Conservation (phyloP, 2,888 invertebrate species). For the Tuberolachnus salignus region DNA sequence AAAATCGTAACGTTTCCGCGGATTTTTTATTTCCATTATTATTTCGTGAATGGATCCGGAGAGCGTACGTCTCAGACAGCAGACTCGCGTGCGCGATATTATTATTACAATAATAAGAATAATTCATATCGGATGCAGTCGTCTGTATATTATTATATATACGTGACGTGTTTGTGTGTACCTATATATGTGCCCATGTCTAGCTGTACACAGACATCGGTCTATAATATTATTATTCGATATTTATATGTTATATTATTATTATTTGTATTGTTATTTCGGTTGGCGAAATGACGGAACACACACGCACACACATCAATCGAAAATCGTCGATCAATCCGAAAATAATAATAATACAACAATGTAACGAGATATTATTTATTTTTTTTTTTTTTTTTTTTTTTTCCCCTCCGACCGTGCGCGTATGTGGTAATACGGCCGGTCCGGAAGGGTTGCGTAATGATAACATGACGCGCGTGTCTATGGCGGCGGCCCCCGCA, state of each 20-base stretch:
- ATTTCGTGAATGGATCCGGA: neutral
- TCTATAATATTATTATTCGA: too few species aligned
- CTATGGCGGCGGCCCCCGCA: neutral
- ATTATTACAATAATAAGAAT: too few species aligned
- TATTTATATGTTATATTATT: too few species aligned
- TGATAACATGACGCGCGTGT: neutral
- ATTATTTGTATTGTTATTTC: neutral
- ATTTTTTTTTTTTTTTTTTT: neutral
- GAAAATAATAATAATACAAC: constrained; percentile 16
- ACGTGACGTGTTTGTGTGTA: too few species aligned
- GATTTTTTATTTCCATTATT: neutral
- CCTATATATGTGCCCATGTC: too few species aligned
- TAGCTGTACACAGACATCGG: too few species aligned
- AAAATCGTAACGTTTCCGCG: neutral
- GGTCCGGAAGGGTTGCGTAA: constrained; percentile 36
- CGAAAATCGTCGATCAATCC: constrained; percentile 37
- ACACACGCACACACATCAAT: neutral
- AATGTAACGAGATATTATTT: neutral
- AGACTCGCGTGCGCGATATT: too few species aligned
- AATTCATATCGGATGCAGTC: too few species aligned
- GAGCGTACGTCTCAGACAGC: too few species aligned
- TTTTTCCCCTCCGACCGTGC: neutral
- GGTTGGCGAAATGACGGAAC: neutral
- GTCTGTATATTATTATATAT: too few species aligned
- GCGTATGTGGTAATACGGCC: too few species aligned